Evolutionary conservation across 2,888 invertebrate species (phyloP), one percentile per base, ranked within the genome.

Genomic region (Pandemis cinnamomeana): DNA sequence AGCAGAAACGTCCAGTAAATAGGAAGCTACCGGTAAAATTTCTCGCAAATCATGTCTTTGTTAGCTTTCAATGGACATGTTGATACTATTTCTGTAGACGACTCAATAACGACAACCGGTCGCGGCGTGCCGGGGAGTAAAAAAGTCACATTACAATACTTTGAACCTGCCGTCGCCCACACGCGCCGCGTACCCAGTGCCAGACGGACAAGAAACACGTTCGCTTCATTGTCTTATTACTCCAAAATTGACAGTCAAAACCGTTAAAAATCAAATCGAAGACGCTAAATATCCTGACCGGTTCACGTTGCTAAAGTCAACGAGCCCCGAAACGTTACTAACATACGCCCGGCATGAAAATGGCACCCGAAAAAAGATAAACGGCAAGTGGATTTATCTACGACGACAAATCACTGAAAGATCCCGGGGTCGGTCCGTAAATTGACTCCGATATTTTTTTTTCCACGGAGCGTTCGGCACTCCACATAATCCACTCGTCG

Each of bases 111-210:
- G 64, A 63, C 63, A 48, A 60, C 69, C 66, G 69, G 72, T 67
- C 53, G 62, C 64, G 53, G 11, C 66, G 66, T n/a, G 27, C 51
- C 48, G 7, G 60, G 36, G 48, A 27, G 70, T 66, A 70, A 70
- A 70, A 70, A 66, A 70, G 69, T 60, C 58, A 60, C 66, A 53
- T 72, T 51, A 73, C 44, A 73, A 73, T 73, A 73, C 73, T 73
- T 73, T 73, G 73, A 70, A 73, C 73, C 64, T 60, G 60, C 70
- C 73, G 73, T 51, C 73, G 73, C 73, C 73, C 73, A 73, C 73
- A 61, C 73, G 70, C 61, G 53, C 67, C 67, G 67, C 67, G 15
- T 42, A 67, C 55, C 10, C 62, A 42, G 63, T 53, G 72, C 68
- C 53, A 20, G 58, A n/a, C 36, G 27, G 1, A 61, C 51, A 66